A percentile compares a stretch with the other conserved stretches of the same genome.
phyloP scores from a whole-genome alignment of 1,140 invertebrate species.

The Daktulosphaira vitifoliae region DNA sequence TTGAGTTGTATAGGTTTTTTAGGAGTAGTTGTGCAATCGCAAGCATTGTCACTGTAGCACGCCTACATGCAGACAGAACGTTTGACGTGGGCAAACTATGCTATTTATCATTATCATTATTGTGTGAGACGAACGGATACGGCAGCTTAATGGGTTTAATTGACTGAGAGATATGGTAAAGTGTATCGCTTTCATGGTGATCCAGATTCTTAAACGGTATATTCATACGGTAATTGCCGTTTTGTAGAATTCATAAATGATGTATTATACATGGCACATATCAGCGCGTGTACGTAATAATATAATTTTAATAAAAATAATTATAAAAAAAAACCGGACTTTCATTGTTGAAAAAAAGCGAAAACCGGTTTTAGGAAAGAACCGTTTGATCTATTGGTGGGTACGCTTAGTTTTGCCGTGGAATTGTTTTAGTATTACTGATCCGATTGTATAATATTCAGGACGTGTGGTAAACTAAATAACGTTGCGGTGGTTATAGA shows the following conservation, averaged over 20 bases:
- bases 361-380: slow-evolving; percentile 6
- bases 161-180: background rate
- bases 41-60: slow-evolving; percentile 2
- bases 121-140: no score
- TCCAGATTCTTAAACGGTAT: background rate
- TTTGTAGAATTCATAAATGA: background rate
- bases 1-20: no score
- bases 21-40: background rate
- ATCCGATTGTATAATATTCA: slow-evolving; percentile 26
- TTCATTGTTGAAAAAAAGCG: slow-evolving; percentile 14
- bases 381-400: slow-evolving; percentile 21
- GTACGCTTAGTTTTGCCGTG: background rate
- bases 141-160: no score
- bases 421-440: background rate
- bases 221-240: background rate
- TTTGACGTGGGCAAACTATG: background rate
- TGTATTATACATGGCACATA: background rate
- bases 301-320: no score
- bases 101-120: no score
- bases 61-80: background rate
- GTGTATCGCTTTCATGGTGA: slow-evolving; percentile 14
- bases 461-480: background rate
- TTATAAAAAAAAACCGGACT: slow-evolving; percentile 21
- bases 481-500: no score
- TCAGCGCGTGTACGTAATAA: background rate